These are phyloP conservation scores for Scotopteryx bipunctaria DNA, from an alignment of 2,888 invertebrate genomes.

Conservation along the genomic window DNA sequence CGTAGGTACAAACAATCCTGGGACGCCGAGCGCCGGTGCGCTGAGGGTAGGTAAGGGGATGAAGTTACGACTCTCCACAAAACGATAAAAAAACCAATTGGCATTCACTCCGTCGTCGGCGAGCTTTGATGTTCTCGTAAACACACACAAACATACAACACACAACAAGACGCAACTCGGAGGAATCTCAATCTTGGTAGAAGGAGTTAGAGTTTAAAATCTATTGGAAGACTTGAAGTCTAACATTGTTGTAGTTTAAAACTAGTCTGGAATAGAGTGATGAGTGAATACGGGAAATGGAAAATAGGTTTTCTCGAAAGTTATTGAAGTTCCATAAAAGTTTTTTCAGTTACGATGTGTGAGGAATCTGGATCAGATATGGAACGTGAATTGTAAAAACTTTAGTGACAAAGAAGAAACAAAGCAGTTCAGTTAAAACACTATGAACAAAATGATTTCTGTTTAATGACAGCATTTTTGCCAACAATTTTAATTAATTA, in stretches of 20 bases:
- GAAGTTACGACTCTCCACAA: conserved; percentile 57
- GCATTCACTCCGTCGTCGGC: conserved; percentile 55
- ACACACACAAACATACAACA: conserved; percentile 40
- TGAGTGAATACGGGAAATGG: conserved; percentile 4
- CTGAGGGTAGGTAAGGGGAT: conserved; percentile 23
- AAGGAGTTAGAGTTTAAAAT: not conserved
- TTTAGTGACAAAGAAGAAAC: too few species aligned
- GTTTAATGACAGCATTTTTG: too few species aligned
- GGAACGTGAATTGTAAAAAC: too few species aligned
- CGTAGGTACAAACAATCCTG: conserved; percentile 9
- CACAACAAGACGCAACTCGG: not conserved
- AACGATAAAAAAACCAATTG: conserved; percentile 75
- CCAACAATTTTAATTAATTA: too few species aligned
- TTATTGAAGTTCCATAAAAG: not conserved
- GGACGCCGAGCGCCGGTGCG: conserved; percentile 3
- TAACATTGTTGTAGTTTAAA: conserved; percentile 16
- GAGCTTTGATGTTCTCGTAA: conserved; percentile 65
- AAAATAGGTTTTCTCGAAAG: not conserved
- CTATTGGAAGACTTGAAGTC: not conserved
- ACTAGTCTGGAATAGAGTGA: not conserved
- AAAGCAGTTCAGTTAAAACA: too few species aligned
- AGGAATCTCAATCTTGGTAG: conserved; percentile 12
- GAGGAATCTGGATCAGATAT: too few species aligned
- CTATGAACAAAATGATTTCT: too few species aligned
- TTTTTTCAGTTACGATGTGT: too few species aligned